Evolutionary conservation across 2,888 invertebrate genomes (phyloP), one percentile per base, ranked within the genome.

Genomic region (Drosophila robusta): DNA sequence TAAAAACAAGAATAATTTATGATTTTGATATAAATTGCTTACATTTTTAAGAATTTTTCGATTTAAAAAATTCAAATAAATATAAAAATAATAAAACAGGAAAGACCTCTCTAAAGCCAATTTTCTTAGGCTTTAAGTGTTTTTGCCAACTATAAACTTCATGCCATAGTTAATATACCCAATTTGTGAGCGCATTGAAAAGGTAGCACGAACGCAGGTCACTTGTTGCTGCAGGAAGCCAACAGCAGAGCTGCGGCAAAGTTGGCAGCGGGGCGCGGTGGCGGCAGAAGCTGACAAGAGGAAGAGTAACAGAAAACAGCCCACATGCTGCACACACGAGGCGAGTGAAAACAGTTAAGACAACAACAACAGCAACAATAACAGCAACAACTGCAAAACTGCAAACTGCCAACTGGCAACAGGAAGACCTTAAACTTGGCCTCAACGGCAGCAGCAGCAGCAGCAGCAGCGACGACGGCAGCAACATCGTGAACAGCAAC

Each of bases 341-440:
- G 62, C 87, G 87, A 83, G 83, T 87, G 87, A 83, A 83, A 83
- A 83, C 83, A 83, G 83, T 83, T 87, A 86, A 84, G 81, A 84
- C 76, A 82, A 79, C 75, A 82, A 63, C 76, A 74, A 60, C 54
- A 75, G 56, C 52, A 68, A 52, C 75, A 61, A 62, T 46, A 56
- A 55, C 62, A 62, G 68, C 57, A 63, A 50, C 64, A 66, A 63
- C 75, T 61, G 51, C 66, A 67, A 78, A 71, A 75, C 77, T 81
- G 41, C 52, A 32, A 75, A 84, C 85, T 81, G 41, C 52, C 22
- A 75, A 84, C 85, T 78, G 85, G 82, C 87, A 87, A 87, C 85
- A 87, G 86, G 85, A 84, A 84, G 84, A 85, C 88, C 88, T 85
- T 87, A 84, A 87, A 85, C 84, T 85, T 85, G 84, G 84, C 84